A percentile compares a stretch with the other conserved stretches of the same genome.
Conservation (phyloP, 2,888 invertebrate genomes). For the Drosophila macrospina region DNA sequence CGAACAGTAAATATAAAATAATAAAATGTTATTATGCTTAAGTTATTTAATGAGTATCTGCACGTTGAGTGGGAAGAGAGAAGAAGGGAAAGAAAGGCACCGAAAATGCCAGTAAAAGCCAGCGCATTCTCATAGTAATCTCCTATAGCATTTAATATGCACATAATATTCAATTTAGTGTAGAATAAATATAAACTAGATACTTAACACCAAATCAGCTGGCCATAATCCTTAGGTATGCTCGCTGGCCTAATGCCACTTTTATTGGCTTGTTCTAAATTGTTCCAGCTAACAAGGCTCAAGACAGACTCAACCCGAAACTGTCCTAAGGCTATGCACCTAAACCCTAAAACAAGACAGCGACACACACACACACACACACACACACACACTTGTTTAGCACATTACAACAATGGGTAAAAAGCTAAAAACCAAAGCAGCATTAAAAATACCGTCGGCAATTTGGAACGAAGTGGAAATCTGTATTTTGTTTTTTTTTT, state of each 20-base stretch:
- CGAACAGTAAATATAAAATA: too few relatives aligned
- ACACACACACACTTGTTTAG: slow-evolving; percentile 51
- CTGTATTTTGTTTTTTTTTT: too few relatives aligned
- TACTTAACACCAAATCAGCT: neutral
- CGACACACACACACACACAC: slow-evolving; percentile 1
- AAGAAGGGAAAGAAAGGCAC: too few relatives aligned
- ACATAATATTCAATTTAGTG: neutral
- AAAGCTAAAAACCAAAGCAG: slow-evolving; percentile 36
- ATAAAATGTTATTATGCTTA: too few relatives aligned
- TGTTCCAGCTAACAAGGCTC: slow-evolving; percentile 12
- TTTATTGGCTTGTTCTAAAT: slow-evolving; percentile 8
- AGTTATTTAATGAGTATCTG: too few relatives aligned
- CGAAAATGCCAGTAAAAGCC: too few relatives aligned
- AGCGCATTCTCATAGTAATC: too few relatives aligned
- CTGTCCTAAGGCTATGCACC: slow-evolving; percentile 47
- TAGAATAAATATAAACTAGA: neutral
- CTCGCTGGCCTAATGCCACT: neutral
- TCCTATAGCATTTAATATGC: neutral
- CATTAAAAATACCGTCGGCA: slow-evolving; percentile 70
- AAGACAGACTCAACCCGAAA: slow-evolving; percentile 2
- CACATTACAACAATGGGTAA: slow-evolving; percentile 43
- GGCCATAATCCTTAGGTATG: neutral
- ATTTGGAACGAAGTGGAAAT: slow-evolving; percentile 51
- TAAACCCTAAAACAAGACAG: slow-evolving; percentile 28
- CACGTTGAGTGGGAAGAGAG: too few relatives aligned